These are phyloP conservation scores for Aphrophora alni DNA, from an alignment of 2,888 invertebrate species.

Conservation along the genomic window DNA sequence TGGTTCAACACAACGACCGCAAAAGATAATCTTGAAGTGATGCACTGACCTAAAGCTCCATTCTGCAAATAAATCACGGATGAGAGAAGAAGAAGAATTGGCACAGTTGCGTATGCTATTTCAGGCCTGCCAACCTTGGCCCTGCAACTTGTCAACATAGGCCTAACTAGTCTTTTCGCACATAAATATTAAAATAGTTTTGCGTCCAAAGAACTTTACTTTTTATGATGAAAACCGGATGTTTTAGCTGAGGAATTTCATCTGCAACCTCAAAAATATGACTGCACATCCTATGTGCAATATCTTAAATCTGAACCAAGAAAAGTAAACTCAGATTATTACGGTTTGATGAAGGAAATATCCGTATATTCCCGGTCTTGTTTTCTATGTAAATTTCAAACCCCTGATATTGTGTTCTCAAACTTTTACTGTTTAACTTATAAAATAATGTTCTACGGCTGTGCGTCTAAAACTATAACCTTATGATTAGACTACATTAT, in stretches of 20 bases:
- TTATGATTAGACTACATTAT: too few species aligned
- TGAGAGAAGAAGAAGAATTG: not conserved
- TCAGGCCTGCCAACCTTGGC: constrained; percentile 5
- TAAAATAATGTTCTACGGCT: too few species aligned
- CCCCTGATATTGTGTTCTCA: too few species aligned
- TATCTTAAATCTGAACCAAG: too few species aligned
- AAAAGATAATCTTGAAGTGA: not conserved
- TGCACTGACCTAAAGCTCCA: not conserved
- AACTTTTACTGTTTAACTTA: too few species aligned
- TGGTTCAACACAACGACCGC: not conserved
- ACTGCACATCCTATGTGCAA: too few species aligned
- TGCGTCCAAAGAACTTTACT: not conserved
- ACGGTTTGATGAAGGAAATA: too few species aligned
- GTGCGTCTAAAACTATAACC: too few species aligned
- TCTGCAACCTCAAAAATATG: too few species aligned
- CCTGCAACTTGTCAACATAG: not conserved
- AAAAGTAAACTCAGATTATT: too few species aligned
- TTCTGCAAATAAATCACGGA: constrained; percentile 2
- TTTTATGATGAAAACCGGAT: not conserved
- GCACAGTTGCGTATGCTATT: not conserved
- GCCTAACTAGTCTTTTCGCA: not conserved
- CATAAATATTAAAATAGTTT: not conserved
- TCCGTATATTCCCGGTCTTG: too few species aligned
- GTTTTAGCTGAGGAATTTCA: not conserved
- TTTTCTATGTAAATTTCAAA: too few species aligned